Conservation (phyloP, 2,888 invertebrate species). For the Trisateles emortualis region DNA sequence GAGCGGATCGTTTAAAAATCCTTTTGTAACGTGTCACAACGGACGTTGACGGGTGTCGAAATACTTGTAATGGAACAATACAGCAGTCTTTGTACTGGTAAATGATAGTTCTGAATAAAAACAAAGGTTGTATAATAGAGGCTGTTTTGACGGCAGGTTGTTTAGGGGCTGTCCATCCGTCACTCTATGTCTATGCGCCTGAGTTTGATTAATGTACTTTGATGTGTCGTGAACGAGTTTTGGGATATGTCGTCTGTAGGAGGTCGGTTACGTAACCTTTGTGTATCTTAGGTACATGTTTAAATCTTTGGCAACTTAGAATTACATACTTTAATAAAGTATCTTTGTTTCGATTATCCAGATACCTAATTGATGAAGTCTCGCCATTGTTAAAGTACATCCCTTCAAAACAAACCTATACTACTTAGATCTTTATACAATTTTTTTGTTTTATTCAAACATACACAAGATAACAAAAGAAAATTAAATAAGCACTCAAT, state of each 20-base stretch:
- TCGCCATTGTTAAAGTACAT: no score
- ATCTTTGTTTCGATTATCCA: no score
- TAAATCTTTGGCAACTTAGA: background rate
- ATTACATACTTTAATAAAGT: no score
- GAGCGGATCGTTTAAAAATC: conserved; percentile 56
- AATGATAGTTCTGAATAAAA: conserved; percentile 71
- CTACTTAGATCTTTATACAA: no score
- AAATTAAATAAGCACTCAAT: no score
- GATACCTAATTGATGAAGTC: no score
- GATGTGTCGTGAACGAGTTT: conserved; percentile 60
- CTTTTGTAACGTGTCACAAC: conserved; percentile 72
- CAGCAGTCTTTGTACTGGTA: conserved; percentile 64
- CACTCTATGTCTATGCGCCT: conserved; percentile 55
- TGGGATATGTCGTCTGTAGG: conserved; percentile 51
- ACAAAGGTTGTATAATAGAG: conserved; percentile 74
- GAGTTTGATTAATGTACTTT: conserved; percentile 74
- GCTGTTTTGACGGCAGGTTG: conserved; percentile 73
- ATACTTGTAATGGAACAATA: conserved; percentile 77
- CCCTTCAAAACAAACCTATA: no score
- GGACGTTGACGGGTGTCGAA: conserved; percentile 79
- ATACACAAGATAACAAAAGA: no score
- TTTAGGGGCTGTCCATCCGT: conserved; percentile 70
- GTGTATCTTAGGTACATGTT: conserved; percentile 7
- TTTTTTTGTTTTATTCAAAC: no score
- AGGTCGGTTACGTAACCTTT: conserved; percentile 43